These are phyloP conservation scores for Anoplius nigerrimus DNA, from an alignment of 2,888 invertebrate genomes.

Conservation along the genomic window DNA sequence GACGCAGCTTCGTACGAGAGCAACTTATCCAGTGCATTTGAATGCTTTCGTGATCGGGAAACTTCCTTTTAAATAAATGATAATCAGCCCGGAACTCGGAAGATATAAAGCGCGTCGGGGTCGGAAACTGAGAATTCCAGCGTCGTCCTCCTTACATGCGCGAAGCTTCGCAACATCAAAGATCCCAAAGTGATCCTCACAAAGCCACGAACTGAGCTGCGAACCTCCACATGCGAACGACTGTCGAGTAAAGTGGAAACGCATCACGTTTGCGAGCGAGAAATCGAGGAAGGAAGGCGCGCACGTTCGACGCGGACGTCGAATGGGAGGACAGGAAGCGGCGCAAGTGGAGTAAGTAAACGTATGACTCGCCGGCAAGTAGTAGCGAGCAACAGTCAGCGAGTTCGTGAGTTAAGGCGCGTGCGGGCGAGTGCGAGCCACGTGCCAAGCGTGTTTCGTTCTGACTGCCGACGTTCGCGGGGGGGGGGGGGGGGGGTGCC, in stretches of 20 bases:
- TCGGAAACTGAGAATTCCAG: too few species aligned
- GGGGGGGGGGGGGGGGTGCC: conserved; percentile 26
- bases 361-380: neutral
- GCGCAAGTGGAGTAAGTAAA: conserved; percentile 7
- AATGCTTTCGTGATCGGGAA: too few species aligned
- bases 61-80: too few species aligned
- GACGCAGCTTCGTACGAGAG: too few species aligned
- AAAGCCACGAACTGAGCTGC: too few species aligned
- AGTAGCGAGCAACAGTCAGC: neutral
- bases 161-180: too few species aligned
- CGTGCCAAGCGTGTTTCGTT: conserved; percentile 60
- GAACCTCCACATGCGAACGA: neutral
- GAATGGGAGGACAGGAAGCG: conserved; percentile 1
- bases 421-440: conserved; percentile 52
- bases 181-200: too few species aligned
- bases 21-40: too few species aligned
- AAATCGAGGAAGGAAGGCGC: neutral
- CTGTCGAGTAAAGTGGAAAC: neutral
- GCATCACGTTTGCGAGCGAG: neutral
- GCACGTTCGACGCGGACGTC: neutral
- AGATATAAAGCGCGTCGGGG: too few species aligned
- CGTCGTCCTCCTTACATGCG: too few species aligned
- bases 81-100: too few species aligned
- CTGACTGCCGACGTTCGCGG: conserved; percentile 11
- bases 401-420: conserved; percentile 24